Evolutionary conservation across 1,140 invertebrate genomes (phyloP).

Genomic region (Microvelia longipes): DNA sequence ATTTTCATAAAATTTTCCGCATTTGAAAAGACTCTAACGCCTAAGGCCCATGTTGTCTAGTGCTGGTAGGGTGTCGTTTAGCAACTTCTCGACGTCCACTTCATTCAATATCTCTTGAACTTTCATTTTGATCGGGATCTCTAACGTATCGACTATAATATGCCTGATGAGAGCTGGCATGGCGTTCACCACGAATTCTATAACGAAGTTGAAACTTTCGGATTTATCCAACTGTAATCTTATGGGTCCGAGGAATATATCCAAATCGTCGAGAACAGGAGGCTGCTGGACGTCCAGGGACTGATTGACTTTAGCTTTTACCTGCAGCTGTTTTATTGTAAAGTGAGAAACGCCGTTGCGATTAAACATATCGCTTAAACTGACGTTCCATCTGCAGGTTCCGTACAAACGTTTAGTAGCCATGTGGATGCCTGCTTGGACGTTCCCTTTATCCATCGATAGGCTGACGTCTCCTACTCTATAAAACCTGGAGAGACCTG

Average conservation of each 20-base stretch:
- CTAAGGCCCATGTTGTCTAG: constrained; percentile 18
- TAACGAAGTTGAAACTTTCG: constrained; percentile 58
- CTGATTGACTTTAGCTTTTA: constrained; percentile 46
- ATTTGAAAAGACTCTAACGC: neutral
- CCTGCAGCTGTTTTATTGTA: constrained; percentile 46
- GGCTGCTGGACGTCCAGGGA: constrained; percentile 10
- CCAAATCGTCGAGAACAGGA: constrained; percentile 8
- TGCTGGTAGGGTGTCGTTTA: constrained; percentile 42
- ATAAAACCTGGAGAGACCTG: constrained; percentile 60
- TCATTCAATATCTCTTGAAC: constrained; percentile 51
- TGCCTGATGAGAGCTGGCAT: constrained; percentile 64
- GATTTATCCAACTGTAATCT: constrained; percentile 39
- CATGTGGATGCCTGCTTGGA: constrained; percentile 47
- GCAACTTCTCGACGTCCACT: constrained; percentile 52
- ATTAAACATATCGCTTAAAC: constrained; percentile 28
- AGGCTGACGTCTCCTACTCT: constrained; percentile 60
- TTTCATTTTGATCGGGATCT: constrained; percentile 50
- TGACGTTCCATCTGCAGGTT: constrained; percentile 44
- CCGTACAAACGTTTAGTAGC: constrained; percentile 61
- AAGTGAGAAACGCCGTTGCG: constrained; percentile 49
- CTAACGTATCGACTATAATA: constrained; percentile 67
- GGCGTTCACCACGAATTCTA: constrained; percentile 60
- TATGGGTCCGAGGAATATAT: constrained; percentile 9
- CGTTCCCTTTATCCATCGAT: constrained; percentile 39
- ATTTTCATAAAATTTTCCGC: no score